Conservation (phyloP, 2,113 vertebrate genomes). For the Electrona antarctica region DNA sequence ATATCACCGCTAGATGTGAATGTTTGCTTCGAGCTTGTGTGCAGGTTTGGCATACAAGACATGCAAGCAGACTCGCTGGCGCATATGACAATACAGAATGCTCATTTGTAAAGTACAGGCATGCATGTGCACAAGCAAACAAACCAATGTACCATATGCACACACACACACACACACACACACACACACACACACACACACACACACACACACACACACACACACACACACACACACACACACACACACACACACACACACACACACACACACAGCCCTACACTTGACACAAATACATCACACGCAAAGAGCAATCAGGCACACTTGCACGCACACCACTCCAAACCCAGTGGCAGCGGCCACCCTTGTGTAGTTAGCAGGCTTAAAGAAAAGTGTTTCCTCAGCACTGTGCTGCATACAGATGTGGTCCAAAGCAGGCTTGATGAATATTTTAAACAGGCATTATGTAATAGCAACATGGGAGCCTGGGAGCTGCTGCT, state of each 20-base stretch:
- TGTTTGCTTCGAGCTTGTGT: conserved; percentile 48
- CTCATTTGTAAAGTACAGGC: background rate
- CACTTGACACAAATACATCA: conserved; percentile 14
- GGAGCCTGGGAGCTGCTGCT: conserved; percentile 50
- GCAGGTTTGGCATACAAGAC: conserved; percentile 45
- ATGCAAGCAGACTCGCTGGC: background rate
- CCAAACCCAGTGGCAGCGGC: conserved; percentile 36
- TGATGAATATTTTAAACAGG: conserved; percentile 77
- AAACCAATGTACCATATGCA: conserved; percentile 3
- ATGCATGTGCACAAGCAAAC: background rate
- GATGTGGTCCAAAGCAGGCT: conserved; percentile 60
- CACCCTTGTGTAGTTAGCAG: conserved; percentile 57
- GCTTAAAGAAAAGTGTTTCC: conserved; percentile 69
- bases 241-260: conserved; percentile 18
- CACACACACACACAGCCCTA: conserved; percentile 13
- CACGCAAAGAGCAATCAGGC: conserved; percentile 43
- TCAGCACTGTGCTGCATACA: conserved; percentile 69
- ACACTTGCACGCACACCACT: conserved; percentile 49
- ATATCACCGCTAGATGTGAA: conserved; percentile 24
- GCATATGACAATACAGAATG: background rate
- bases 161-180: conserved; percentile 33
- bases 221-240: conserved; percentile 23
- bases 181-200: conserved; percentile 4
- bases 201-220: conserved; percentile 15
- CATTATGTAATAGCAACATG: conserved; percentile 65